Conservation (phyloP, 1,140 invertebrate genomes). For the Conopomorpha cramerella region DNA sequence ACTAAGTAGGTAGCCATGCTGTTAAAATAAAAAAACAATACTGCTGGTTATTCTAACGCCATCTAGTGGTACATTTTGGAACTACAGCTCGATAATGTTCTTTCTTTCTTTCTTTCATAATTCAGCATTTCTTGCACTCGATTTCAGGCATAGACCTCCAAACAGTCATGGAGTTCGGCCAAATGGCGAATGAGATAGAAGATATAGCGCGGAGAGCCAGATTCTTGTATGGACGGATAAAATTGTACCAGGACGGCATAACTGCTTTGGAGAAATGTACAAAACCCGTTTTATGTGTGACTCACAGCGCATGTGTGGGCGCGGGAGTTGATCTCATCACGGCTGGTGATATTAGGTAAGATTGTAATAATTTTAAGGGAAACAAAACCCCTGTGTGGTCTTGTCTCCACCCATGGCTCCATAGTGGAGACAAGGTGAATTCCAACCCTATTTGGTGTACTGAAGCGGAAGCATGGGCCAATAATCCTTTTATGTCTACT, state of each 20-base stretch:
- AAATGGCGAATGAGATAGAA: conserved; percentile 65
- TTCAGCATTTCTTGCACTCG: too few relatives aligned
- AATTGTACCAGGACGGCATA: conserved; percentile 76
- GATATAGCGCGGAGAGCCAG: conserved; percentile 83
- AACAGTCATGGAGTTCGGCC: conserved; percentile 65
- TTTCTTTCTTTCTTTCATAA: not conserved
- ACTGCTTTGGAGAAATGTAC: conserved; percentile 75
- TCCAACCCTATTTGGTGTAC: too few relatives aligned
- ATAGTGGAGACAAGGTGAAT: too few relatives aligned
- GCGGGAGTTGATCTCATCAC: conserved; percentile 87
- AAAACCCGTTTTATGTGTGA: conserved; percentile 89
- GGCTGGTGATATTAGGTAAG: conserved; percentile 78
- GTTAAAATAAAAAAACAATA: not conserved
- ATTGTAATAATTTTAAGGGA: too few relatives aligned
- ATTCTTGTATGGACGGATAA: conserved; percentile 68
- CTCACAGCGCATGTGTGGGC: conserved; percentile 90
- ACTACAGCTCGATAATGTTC: too few relatives aligned
- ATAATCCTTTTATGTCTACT: too few relatives aligned
- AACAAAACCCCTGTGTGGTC: too few relatives aligned
- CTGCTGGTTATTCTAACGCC: too few relatives aligned
- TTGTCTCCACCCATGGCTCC: too few relatives aligned
- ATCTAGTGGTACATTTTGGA: too few relatives aligned
- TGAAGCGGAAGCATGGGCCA: too few relatives aligned
- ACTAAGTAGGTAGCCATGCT: conserved; percentile 19
- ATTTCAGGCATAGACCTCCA: conserved; percentile 74